Evolutionary conservation across 2,888 invertebrate genomes (phyloP).

Genomic region (Chrysodeixis includens): DNA sequence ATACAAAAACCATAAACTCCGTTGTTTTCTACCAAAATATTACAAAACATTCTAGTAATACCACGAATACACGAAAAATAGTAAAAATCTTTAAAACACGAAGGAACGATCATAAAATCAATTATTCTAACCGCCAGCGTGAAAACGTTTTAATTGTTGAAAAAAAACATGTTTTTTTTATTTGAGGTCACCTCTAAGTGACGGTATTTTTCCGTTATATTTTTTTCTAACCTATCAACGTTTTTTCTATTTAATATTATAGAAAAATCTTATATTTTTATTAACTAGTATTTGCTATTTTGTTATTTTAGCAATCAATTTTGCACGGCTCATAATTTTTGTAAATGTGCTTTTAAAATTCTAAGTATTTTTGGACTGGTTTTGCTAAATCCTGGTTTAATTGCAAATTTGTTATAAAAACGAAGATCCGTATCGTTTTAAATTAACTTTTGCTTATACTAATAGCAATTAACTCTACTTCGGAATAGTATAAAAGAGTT

Average conservation of each 20-base stretch:
- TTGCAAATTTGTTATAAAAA: not conserved
- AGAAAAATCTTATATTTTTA: constrained; percentile 32
- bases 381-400: constrained; percentile 11
- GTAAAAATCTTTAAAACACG: constrained; percentile 51
- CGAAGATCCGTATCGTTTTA: too few relatives aligned
- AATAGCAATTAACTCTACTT: too few relatives aligned
- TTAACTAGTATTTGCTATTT: constrained; percentile 51
- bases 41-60: constrained; percentile 23
- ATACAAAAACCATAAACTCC: not conserved
- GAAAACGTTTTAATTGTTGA: constrained; percentile 58
- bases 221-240: constrained; percentile 50
- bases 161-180: constrained; percentile 45
- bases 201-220: constrained; percentile 60
- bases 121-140: constrained; percentile 53
- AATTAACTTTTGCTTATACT: too few relatives aligned
- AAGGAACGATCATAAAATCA: constrained; percentile 58
- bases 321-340: constrained; percentile 49
- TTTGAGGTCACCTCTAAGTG: constrained; percentile 56
- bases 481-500: too few relatives aligned
- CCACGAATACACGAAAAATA: constrained; percentile 24
- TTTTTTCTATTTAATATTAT: constrained; percentile 28
- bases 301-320: constrained; percentile 54
- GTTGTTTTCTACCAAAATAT: constrained; percentile 14
- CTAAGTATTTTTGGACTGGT: constrained; percentile 9
- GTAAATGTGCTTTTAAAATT: constrained; percentile 31